Evolutionary conservation across 2,797 vertebrate species (phyloP), one percentile per base, ranked within the genome.

Genomic region (Acomys russatus): DNA sequence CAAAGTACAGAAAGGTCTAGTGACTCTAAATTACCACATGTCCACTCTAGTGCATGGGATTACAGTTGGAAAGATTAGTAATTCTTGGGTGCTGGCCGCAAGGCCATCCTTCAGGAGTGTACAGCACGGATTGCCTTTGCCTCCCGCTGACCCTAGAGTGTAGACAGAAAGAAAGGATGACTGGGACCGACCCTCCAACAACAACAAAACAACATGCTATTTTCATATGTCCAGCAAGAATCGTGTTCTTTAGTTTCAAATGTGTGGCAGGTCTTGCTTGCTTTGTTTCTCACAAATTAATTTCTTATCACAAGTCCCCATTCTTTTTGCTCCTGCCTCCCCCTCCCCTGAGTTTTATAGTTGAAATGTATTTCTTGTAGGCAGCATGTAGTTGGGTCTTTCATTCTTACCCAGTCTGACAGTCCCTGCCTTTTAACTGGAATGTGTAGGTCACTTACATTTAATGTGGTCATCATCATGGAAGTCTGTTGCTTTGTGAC

Each of bases 1-100:
- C 59, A 95, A 74, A 90, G 0, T 97, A 28, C 93, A 96, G 49
- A 98, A 92, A 98, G 97, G 97, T 97, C 86, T 54, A 12, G 92
- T 92, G 79, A 83, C 70, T 79, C 94, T 93, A 59, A 25, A 51
- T 92, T 33, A 61, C 9, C 30, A 54, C 5, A 9, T n/a, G n/a
- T 56, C 30, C 18, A 6, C 74, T 94, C 61, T 78, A 38, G 35
- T 63, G 17, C 1, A 1, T 38, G 28, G 79, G 63, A 79, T 51
- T 20, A 35, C 78, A 73, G 23, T 49, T 61, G 9, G n/a, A 44
- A 30, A 33, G 49, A 35, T 38, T 59, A 33, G 90, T 80, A 49
- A 64, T 9, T 44, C 23, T 25, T 33, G n/a, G 49, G 20, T 51
- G 49, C n/a, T n/a, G 49, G 18, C 18, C 0, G 9, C 23, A 73